Percentiles rank a stretch among this genome's conserved stretches.
phyloP scores from a whole-genome alignment of 1,140 invertebrate species.

The Eumeta japonica region DNA sequence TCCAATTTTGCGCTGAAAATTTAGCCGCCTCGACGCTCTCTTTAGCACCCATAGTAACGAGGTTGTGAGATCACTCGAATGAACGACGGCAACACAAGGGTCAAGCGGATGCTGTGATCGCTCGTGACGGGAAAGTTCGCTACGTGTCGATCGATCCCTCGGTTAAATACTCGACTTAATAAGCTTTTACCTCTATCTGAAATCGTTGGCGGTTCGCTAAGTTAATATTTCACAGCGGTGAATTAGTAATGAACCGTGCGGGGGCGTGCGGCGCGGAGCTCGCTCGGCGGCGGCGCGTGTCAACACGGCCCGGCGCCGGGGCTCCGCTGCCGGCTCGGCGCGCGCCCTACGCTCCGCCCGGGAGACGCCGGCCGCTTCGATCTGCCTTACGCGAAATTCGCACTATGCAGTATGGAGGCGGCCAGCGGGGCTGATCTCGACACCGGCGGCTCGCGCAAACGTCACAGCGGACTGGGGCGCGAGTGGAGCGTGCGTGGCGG shows the following conservation, averaged over 20 bases:
- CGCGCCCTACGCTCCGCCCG: conserved; percentile 11
- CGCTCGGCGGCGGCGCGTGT: conserved; percentile 16
- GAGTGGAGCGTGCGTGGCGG: conserved; percentile 47
- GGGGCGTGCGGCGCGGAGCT: conserved; percentile 17
- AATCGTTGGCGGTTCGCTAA: conserved; percentile 33
- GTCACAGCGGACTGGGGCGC: conserved; percentile 48
- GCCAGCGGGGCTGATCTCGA: conserved; percentile 22
- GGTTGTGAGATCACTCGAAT: conserved; percentile 49
- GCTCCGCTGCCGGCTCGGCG: conserved; percentile 18
- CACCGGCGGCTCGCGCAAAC: conserved; percentile 46
- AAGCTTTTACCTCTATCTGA: conserved; percentile 46
- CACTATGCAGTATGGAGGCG: conserved; percentile 30
- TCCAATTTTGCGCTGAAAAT: conserved; percentile 73
- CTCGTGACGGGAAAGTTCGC: conserved; percentile 46
- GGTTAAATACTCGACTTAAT: conserved; percentile 36
- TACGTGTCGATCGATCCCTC: conserved; percentile 33
- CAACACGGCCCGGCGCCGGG: conserved; percentile 13
- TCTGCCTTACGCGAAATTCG: conserved; percentile 28
- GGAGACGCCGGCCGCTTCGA: not conserved
- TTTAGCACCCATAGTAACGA: conserved; percentile 67
- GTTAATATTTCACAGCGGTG: conserved; percentile 47
- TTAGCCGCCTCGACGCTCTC: conserved; percentile 72
- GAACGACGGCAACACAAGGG: conserved; percentile 43
- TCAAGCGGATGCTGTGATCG: conserved; percentile 41
- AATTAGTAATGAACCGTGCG: conserved; percentile 43